Evolutionary conservation across 2,888 invertebrate genomes (phyloP).

Genomic region (Eilema caniola): DNA sequence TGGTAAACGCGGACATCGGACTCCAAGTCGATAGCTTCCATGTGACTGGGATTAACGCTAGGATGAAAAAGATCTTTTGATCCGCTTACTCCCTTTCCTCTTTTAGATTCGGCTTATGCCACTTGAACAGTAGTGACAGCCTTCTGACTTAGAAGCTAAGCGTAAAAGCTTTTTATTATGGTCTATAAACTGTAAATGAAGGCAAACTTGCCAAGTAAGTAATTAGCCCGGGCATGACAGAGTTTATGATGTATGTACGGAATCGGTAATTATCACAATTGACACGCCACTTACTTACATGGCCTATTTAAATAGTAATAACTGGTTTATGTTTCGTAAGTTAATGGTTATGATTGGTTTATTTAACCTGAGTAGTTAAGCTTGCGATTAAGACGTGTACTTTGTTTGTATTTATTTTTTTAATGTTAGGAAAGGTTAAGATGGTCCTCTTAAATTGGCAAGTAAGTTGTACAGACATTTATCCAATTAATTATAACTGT

Average conservation of each 20-base stretch:
- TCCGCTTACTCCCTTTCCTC: too few relatives aligned
- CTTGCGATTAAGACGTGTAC: background rate
- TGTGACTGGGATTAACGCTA: too few relatives aligned
- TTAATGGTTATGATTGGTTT: constrained; percentile 21
- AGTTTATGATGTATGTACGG: constrained; percentile 33
- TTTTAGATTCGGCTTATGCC: background rate
- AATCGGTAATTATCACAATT: constrained; percentile 39
- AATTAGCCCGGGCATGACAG: constrained; percentile 27
- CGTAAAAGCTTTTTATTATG: background rate
- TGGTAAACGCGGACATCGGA: too few relatives aligned
- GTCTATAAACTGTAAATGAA: background rate
- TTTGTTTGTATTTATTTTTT: background rate
- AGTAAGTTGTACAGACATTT: background rate
- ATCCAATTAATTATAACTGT: background rate
- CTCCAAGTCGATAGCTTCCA: too few relatives aligned
- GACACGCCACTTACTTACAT: constrained; percentile 39
- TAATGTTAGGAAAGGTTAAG: background rate
- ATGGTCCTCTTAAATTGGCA: background rate
- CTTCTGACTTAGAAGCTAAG: background rate
- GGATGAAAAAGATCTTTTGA: too few relatives aligned
- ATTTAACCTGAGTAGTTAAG: background rate
- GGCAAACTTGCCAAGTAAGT: constrained; percentile 17
- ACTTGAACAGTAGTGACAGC: background rate
- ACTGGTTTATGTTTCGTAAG: constrained; percentile 40
- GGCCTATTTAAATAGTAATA: constrained; percentile 42